phyloP scores from a whole-genome alignment of 2,888 invertebrate genomes.

The Brachyptera putata region DNA sequence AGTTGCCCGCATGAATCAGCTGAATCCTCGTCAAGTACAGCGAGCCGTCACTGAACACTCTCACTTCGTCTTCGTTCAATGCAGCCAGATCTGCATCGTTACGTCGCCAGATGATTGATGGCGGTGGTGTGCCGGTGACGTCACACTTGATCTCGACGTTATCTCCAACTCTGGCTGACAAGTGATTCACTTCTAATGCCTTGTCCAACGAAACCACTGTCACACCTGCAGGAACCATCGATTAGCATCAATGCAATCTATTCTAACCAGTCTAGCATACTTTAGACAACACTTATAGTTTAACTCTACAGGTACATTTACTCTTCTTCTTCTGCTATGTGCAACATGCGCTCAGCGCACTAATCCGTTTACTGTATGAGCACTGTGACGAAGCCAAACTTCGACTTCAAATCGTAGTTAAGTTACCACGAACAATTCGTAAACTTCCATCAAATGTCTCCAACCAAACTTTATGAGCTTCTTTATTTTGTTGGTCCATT shows the following conservation, averaged over 20 bases:
- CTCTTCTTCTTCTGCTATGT: neutral
- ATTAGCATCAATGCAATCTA: neutral
- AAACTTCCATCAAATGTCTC: too few species aligned
- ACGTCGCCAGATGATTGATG: constrained; percentile 67
- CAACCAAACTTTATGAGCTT: too few species aligned
- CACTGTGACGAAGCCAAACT: too few species aligned
- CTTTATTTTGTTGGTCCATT: too few species aligned
- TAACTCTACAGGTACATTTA: neutral
- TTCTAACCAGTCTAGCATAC: too few species aligned
- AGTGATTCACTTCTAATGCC: constrained; percentile 63
- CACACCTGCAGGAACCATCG: constrained; percentile 51
- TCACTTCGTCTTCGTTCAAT: constrained; percentile 56
- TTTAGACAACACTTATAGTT: neutral
- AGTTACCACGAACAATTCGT: too few species aligned
- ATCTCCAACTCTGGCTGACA: constrained; percentile 67
- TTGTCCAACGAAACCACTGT: constrained; percentile 68
- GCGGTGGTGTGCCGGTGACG: constrained; percentile 64
- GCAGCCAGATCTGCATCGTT: constrained; percentile 60
- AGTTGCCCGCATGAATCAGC: constrained; percentile 70
- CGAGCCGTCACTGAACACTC: constrained; percentile 70
- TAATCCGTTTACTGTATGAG: too few species aligned
- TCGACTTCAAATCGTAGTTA: too few species aligned
- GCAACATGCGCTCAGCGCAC: too few species aligned
- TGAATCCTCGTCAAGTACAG: constrained; percentile 68
- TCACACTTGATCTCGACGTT: constrained; percentile 76